Conservation (phyloP, 2,113 vertebrate species). For the Eolophus roseicapilla region DNA sequence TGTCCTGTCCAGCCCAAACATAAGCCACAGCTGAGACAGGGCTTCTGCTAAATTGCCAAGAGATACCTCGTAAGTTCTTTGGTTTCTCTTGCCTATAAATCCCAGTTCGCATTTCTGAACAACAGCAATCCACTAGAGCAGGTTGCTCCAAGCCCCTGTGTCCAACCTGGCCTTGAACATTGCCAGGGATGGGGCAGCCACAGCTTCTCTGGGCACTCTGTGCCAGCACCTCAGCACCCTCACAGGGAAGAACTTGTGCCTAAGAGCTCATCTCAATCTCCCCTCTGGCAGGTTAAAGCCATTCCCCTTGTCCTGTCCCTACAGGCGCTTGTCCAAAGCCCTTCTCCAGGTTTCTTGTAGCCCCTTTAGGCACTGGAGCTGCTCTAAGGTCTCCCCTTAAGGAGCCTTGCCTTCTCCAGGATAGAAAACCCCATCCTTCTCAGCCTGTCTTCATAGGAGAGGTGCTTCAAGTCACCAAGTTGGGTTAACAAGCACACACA, state of each 20-base stretch:
- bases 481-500: rapidly evolving
- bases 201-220: no score
- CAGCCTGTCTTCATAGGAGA: not conserved
- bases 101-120: not conserved
- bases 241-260: no score
- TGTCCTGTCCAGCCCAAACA: not conserved
- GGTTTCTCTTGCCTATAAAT: not conserved
- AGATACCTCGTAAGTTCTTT: not conserved
- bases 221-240: no score
- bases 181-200: not conserved
- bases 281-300: no score
- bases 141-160: not conserved
- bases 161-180: not conserved
- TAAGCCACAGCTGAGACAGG: not conserved
- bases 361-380: not conserved
- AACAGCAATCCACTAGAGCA: not conserved
- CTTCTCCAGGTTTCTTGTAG: not conserved
- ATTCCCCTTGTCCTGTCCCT: no score
- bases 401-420: not conserved
- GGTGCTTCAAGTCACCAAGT: not conserved
- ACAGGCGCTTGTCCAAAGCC: no score
- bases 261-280: no score
- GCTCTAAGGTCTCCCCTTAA: not conserved
- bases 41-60: not conserved
- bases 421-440: not conserved